Base-by-base conservation (phyloP, 2,113 vertebrate species). In the Tychaedon coryphoeus region DNA sequence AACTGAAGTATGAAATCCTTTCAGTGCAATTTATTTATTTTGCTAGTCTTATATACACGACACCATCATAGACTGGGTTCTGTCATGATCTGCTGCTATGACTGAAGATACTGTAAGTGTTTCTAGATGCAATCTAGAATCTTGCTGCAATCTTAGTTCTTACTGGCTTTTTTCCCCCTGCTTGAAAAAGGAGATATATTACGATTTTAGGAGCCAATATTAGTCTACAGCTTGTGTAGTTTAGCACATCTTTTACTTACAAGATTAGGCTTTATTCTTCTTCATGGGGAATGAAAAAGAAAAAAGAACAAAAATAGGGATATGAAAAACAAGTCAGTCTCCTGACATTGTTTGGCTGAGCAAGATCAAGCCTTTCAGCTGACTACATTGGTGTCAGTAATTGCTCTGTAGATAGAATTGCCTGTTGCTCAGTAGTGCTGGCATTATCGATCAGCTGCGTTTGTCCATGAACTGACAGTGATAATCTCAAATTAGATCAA, bases 401-500 rank as follows among this genome's bases (percentile, higher is more conserved):
- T 89, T 87, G 88, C 84, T 89, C 77, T 69, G 88, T 36, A 14
- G 93, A 53, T 69, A 73, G 77, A 84, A 91, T 73, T 92, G 80
- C 76, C 86, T 66, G 24, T 62, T 96, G 80, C 88, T 89, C 73
- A 29, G 50, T 53, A 69, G 74, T 65, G 36, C 66, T 62, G 66
- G 33, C 57, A 16, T 86, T 95, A 96, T 95, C 0, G 86, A 97
- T 92, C 86, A 72, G n/a, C 42, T 33, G 65, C 2, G 33, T 89
- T 78, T 92, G 77, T 87, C 69, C 80, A 54, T 86, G 91, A 60
- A 61, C 73, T 72, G 76, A 51, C 73, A 92, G 40, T n/a, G 70
- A 85, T 93, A 89, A 95, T 93, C 91, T 89, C 76, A 95, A 89
- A 95, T 95, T 85, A 85, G 86, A 94, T 92, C 86, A 93, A 81